Percentiles rank a stretch among this genome's conserved stretches.
Conservation (phyloP, 2,797 vertebrate species). For the Tolypeutes matacus region DNA sequence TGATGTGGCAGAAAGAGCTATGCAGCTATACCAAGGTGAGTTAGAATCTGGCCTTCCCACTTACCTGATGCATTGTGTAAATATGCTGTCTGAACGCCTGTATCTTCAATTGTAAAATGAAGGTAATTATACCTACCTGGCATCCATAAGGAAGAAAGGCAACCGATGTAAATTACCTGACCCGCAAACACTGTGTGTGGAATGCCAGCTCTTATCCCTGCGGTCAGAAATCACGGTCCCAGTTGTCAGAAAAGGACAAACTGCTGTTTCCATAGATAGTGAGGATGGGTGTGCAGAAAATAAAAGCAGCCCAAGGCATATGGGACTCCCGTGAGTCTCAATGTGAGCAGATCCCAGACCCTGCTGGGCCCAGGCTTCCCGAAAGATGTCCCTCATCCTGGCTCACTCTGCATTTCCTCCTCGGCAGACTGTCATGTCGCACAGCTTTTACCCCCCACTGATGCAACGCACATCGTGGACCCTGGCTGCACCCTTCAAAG, state of each 20-base stretch:
- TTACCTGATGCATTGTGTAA: background rate
- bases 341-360: background rate
- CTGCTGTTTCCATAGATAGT: background rate
- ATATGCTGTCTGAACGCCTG: background rate
- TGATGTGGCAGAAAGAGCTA: background rate
- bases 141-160: background rate
- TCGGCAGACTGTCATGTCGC: conserved; percentile 70
- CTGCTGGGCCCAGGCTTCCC: background rate
- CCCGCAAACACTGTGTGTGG: background rate
- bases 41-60: background rate
- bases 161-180: background rate
- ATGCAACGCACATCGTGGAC: conserved; percentile 91
- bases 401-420: background rate
- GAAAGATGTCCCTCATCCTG: background rate
- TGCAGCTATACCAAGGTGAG: background rate
- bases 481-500: conserved; percentile 92
- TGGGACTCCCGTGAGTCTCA: background rate
- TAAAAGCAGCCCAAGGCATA: background rate
- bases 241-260: background rate
- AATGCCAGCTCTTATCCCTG: background rate
- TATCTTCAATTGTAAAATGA: background rate
- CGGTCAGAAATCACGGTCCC: background rate
- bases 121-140: background rate
- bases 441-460: conserved; percentile 90
- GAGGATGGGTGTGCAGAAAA: background rate